phyloP scores from a whole-genome alignment of 2,888 invertebrate genomes.

The Spodoptera exigua region DNA sequence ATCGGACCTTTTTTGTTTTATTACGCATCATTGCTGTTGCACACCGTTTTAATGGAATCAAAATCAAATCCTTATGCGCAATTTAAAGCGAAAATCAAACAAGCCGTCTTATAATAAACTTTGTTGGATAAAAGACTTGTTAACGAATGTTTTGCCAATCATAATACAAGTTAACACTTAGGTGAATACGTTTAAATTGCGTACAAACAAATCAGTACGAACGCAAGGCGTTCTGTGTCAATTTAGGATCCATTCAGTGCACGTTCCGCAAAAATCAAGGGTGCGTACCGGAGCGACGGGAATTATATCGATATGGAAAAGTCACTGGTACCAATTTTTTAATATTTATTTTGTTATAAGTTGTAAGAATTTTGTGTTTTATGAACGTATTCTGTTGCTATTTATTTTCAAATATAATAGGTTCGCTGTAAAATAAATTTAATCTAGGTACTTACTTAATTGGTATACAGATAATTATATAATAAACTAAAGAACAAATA shows the following conservation, averaged over 20 bases:
- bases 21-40: too few relatives aligned
- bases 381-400: too few relatives aligned
- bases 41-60: too few relatives aligned
- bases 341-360: too few relatives aligned
- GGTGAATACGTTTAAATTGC: conserved; percentile 81
- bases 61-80: conserved; percentile 1
- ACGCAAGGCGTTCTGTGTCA: conserved; percentile 79
- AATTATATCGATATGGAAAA: conserved; percentile 44
- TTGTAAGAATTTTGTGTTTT: too few relatives aligned
- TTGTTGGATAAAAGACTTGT: conserved; percentile 22
- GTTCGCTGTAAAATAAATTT: too few relatives aligned
- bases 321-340: too few relatives aligned
- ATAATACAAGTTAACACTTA: conserved; percentile 65
- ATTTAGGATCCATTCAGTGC: conserved; percentile 81
- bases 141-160: conserved; percentile 34
- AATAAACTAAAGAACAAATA: conserved; percentile 3
- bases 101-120: conserved; percentile 14
- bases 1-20: too few relatives aligned
- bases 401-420: too few relatives aligned
- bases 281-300: conserved; percentile 43
- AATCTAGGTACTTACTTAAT: too few relatives aligned
- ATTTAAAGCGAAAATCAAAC: not conserved
- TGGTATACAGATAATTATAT: too few relatives aligned
- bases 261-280: conserved; percentile 70
- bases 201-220: conserved; percentile 79